Evolutionary conservation across 2,797 vertebrate genomes (phyloP).

Genomic region (Rallus crepitans): DNA sequence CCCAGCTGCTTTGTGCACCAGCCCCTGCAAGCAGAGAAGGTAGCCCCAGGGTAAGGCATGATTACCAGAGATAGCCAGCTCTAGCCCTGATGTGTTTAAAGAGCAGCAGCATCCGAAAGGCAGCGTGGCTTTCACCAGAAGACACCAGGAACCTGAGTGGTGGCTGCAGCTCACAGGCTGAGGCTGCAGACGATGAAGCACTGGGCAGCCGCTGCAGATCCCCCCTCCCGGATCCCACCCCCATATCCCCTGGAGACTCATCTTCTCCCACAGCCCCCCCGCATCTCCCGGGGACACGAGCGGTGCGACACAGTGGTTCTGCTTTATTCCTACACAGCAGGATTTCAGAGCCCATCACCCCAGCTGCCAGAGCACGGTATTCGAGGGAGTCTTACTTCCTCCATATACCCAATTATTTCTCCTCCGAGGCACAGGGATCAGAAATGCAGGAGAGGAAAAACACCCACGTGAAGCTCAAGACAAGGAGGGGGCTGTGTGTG

Average conservation of each 20-base stretch:
- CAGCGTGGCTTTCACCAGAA: neutral
- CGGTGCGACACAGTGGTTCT: accelerated
- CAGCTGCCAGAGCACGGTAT: neutral
- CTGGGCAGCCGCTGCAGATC: no score
- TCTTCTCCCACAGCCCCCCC: neutral
- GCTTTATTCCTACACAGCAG: neutral
- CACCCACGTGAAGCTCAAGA: neutral
- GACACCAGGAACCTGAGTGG: neutral
- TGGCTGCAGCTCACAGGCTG: accelerated
- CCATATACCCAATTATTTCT: conserved; percentile 23
- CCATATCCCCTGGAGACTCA: no score
- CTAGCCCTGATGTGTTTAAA: accelerated
- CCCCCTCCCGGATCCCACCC: no score
- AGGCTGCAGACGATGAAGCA: neutral
- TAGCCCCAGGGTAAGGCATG: no score
- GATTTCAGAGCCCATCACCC: neutral
- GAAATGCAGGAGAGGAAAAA: neutral
- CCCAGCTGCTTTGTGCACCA: neutral
- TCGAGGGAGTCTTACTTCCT: neutral
- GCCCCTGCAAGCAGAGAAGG: neutral
- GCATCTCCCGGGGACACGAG: accelerated
- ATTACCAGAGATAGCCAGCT: neutral
- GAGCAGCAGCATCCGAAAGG: neutral
- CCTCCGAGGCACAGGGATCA: neutral
- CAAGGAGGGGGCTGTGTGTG: accelerated